Percentiles rank a stretch among this genome's conserved stretches.
These are phyloP conservation scores for Bradypodion ventrale DNA, from an alignment of 2,797 vertebrate species.

Conservation along the genomic window DNA sequence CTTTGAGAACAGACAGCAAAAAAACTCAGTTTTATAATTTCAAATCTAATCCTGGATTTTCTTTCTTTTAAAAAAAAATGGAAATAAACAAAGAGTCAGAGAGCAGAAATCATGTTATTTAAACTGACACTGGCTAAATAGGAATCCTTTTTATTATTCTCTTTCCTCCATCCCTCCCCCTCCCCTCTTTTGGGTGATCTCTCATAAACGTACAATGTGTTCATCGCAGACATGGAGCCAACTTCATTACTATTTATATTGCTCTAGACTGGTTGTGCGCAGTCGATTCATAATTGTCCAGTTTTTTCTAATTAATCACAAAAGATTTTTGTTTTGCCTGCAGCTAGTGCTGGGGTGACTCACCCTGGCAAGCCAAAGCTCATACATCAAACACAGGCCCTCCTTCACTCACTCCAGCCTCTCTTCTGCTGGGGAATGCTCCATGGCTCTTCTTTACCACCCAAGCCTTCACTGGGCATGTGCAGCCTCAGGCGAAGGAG, in stretches of 20 bases:
- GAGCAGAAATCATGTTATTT: slow-evolving; percentile 72
- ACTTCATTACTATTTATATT: slow-evolving; percentile 88
- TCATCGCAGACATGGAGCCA: slow-evolving; percentile 72
- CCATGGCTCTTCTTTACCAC: slow-evolving; percentile 60
- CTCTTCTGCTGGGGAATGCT: slow-evolving; percentile 77
- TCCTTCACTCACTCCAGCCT: slow-evolving; percentile 76
- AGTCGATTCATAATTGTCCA: slow-evolving; percentile 89
- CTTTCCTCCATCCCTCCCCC: neutral
- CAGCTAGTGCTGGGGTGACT: slow-evolving; percentile 85
- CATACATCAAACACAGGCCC: slow-evolving; percentile 86
- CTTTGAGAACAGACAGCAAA: slow-evolving; percentile 57
- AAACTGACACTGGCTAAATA: slow-evolving; percentile 74
- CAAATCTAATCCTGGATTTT: slow-evolving; percentile 52
- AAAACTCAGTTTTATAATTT: slow-evolving; percentile 66
- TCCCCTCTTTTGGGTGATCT: slow-evolving; percentile 65
- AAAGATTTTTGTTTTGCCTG: slow-evolving; percentile 90
- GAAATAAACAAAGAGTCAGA: slow-evolving; percentile 65
- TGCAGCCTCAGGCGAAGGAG: slow-evolving; percentile 79
- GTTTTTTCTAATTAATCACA: slow-evolving; percentile 94
- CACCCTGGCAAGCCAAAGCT: slow-evolving; percentile 84
- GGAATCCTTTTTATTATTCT: slow-evolving; percentile 58
- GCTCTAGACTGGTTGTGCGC: slow-evolving; percentile 78
- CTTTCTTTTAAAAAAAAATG: slow-evolving; percentile 30
- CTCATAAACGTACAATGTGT: slow-evolving; percentile 70
- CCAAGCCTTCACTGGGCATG: slow-evolving; percentile 68